phyloP scores from a whole-genome alignment of 2,888 invertebrate genomes.

The Xestoiulus laeticollis region DNA sequence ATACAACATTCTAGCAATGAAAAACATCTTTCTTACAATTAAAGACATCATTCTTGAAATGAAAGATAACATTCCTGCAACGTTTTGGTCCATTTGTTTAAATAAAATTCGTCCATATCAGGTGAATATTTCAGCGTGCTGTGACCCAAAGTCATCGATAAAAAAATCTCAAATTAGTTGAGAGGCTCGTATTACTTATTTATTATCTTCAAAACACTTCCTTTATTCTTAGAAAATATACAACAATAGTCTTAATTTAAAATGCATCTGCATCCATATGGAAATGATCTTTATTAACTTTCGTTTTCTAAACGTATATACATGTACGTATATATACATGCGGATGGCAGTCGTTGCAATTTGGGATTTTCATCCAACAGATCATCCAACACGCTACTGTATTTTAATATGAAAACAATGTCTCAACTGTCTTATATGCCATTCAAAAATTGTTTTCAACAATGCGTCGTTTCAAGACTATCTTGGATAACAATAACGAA shows the following conservation, averaged over 20 bases:
- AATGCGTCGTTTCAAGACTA: conserved; percentile 5
- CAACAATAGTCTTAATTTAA: not conserved
- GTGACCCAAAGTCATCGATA: no score
- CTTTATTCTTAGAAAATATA: not conserved
- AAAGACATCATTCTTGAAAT: no score
- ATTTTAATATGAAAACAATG: conserved; percentile 17
- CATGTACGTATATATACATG: not conserved
- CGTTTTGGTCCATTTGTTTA: no score
- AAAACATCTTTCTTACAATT: no score
- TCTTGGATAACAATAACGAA: conserved; percentile 2
- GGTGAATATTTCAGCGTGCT: no score
- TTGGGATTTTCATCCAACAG: not conserved
- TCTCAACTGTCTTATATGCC: conserved; percentile 26
- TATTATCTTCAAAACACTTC: no score
- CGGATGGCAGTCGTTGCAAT: not conserved
- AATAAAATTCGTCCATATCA: no score
- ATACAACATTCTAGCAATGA: no score
- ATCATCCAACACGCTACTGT: conserved; percentile 12
- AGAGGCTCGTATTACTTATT: no score
- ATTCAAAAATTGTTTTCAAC: conserved; percentile 26
- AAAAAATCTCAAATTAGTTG: no score
- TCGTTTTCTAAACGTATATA: not conserved
- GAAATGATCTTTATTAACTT: conserved; percentile 17
- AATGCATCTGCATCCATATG: not conserved
- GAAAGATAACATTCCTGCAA: no score